Evolutionary conservation across 2,797 vertebrate species (phyloP), one percentile per base, ranked within the genome.

Genomic region (Anguilla pacifica): DNA sequence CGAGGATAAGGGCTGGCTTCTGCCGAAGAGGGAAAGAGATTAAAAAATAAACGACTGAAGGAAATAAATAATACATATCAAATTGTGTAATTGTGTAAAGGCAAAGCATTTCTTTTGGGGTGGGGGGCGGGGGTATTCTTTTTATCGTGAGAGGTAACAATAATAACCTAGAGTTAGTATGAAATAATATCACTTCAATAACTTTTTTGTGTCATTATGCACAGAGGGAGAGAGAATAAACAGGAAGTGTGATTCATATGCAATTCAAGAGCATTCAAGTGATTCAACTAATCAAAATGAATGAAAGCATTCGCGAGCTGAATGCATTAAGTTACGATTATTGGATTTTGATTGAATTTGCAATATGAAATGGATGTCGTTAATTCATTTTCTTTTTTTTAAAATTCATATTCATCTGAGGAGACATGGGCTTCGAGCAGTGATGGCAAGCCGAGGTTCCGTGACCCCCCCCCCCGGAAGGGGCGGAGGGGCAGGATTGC

Each of bases 301-400:
- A 39, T 43, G 13, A 77, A 77, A 43, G 31, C 31, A 43, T 43
- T 43, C 35, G 31, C 15, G 72, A 77, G 72, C 72, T 39, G 72
- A 39, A 77, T 19, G 77, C 77, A 49, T 81, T 49, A 49, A 81
- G 43, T 81, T 49, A 49, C 15, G 43, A 81, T 81, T 49, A 81
- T 81, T 81, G 43, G 43, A 81, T 46, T 81, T 39, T 77, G 72
- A 77, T 77, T 77, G 72, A 77, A 77, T 77, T 77, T 77, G 72
- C 31, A 39, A 77, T 77, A 43, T 77, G 72, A 77, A 77, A 77
- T 43, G 31, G 31, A 17, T 39, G 15, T 39, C 6, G 31, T 17
- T 43, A 43, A 39, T 77, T 77, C 3, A 39, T 77, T 77, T 39
- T 74, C 70, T 13, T 74, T 74, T 61, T 57, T 70, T 70, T 15